These are phyloP conservation scores for Beroe forskalii DNA, from an alignment of 37 sponge, comb jelly and placozoan species.

Conservation along the genomic window DNA sequence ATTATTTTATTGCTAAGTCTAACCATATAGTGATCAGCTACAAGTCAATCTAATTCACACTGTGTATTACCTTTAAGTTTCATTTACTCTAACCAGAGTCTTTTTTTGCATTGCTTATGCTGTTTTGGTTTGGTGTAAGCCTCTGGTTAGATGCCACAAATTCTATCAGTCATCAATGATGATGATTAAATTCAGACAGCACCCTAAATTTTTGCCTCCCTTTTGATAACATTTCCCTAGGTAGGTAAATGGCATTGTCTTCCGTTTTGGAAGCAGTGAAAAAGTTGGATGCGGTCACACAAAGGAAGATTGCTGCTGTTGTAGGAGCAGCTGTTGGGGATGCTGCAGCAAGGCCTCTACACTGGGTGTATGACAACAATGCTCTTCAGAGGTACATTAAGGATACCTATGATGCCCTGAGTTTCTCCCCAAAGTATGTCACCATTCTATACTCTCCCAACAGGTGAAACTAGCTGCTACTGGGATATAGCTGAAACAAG, in stretches of 20 bases:
- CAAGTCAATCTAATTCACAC: too few relatives aligned
- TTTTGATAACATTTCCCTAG: too few relatives aligned
- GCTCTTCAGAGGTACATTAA: conserved; percentile 29
- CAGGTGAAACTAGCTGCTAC: conserved; percentile 33
- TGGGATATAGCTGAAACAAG: conserved; percentile 36
- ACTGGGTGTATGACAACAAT: conserved; percentile 41
- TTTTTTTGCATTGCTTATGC: too few relatives aligned
- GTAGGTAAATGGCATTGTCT: background rate
- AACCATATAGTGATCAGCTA: too few relatives aligned
- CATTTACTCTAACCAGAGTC: too few relatives aligned
- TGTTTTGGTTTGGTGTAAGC: too few relatives aligned
- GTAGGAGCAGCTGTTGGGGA: conserved; percentile 27
- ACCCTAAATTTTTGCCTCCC: too few relatives aligned
- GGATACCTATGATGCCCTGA: background rate
- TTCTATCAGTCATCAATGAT: too few relatives aligned
- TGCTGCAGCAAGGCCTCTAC: conserved; percentile 22
- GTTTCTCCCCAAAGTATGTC: conserved; percentile 27
- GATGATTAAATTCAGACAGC: too few relatives aligned
- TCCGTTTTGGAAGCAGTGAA: background rate
- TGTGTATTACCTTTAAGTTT: too few relatives aligned
- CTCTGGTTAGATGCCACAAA: too few relatives aligned
- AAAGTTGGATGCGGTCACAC: conserved; percentile 21
- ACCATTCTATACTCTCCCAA: conserved; percentile 45
- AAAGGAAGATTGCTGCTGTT: conserved; percentile 5
- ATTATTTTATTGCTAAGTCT: too few relatives aligned